Conservation (phyloP, 2,113 vertebrate genomes). For the Aptenodytes patagonicus region DNA sequence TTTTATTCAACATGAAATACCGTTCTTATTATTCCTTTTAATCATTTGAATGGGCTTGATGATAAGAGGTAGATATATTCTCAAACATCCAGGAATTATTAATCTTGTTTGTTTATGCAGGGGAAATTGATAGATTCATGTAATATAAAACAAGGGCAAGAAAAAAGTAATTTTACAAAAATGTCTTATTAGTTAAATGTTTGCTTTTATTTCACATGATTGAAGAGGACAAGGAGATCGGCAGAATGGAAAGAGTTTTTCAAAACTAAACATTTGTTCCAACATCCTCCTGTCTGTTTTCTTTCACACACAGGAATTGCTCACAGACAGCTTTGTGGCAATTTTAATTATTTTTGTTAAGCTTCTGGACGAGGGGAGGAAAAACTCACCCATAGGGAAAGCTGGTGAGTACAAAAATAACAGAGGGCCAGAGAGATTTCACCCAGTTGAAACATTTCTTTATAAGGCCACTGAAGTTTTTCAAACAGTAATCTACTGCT, state of each 20-base stretch:
- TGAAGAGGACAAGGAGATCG: not conserved
- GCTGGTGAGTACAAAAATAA: not conserved
- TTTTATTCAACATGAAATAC: not conserved
- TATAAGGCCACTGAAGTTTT: not conserved
- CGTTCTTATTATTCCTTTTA: not conserved
- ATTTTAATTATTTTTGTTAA: constrained; percentile 35
- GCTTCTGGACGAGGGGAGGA: not conserved
- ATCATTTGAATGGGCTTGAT: constrained; percentile 4
- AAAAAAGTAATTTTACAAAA: constrained; percentile 9
- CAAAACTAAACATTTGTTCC: not conserved
- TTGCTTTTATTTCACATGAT: constrained; percentile 10
- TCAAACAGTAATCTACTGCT: not conserved
- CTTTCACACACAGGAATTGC: not conserved
- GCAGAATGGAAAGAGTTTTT: constrained; percentile 18
- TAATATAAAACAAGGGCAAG: constrained; percentile 3
- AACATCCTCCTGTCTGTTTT: not conserved
- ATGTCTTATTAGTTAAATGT: not conserved
- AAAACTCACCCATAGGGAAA: not conserved
- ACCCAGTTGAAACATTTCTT: not conserved
- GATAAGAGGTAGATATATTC: constrained; percentile 2
- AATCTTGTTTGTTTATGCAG: constrained; percentile 13
- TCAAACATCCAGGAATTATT: constrained; percentile 16
- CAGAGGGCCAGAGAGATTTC: not conserved
- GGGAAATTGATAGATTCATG: not conserved
- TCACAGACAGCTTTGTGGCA: not conserved